Evolutionary conservation across 2,797 vertebrate species (phyloP), one percentile per base, ranked within the genome.

Genomic region (Notolabrus celidotus): DNA sequence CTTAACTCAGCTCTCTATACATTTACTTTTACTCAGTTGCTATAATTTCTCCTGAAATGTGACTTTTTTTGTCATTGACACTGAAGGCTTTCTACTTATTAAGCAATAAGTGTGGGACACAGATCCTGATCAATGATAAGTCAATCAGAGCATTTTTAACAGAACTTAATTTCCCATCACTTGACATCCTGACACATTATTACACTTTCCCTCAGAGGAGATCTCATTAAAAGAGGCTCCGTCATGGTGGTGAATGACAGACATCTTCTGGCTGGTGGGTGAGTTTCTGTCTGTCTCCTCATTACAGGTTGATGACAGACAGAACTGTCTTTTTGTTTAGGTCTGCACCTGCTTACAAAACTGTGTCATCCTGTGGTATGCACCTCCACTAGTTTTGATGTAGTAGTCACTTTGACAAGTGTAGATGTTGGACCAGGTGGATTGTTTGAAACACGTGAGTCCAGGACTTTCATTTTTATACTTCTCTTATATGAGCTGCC

Each of bases 261-360:
- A 62, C 59, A 46, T 74, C 58, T 68, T 73, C 60, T 65, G 49
- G 57, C 69, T 20, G 43, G 17, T 55, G 74, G 65, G 42, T 9
- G 50, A 53, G 19, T 74, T 74, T 62, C 69, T 45, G 16, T 29
- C 59, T 23, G 20, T 80, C 60, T 72, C 59, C 84, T 88, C 85
- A 82, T 90, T 87, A 72, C 65, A 57, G 80, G 67, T 38, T 19
- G 83, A 84, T 60, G 86, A 91, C 71, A 79, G 86, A 85, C 51
- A 60, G 39, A 74, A 56, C 53, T 61, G 63, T 70, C 67, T 47
- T 61, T 67, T 67, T 75, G 38, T 84, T 69, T 39, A 53, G 56
- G 58, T 27, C 50, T 67, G 50, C n/a, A 52, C 57, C 51, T 11
- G 39, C 60, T 38, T 16, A n/a, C n/a, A n/a, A 29, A 2, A 77